Percentiles rank a stretch among this genome's conserved stretches.
Evolutionary conservation across 2,797 vertebrate genomes (phyloP).

Genomic region (Ataeniobius toweri): DNA sequence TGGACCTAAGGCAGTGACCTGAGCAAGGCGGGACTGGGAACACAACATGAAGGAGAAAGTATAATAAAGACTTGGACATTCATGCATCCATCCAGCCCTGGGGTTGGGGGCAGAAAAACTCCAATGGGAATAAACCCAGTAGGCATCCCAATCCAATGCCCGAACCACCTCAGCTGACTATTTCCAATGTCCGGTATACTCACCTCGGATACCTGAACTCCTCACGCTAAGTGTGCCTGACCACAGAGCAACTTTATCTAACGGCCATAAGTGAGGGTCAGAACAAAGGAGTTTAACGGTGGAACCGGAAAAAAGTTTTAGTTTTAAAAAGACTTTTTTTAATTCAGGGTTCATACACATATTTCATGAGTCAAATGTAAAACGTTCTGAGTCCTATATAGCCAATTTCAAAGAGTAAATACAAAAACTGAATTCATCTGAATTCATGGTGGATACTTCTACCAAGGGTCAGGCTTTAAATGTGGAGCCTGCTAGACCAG

Average conservation of each 20-base stretch:
- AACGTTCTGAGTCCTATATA: neutral
- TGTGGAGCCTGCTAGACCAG: neutral
- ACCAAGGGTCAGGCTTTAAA: neutral
- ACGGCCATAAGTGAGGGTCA: too few species aligned
- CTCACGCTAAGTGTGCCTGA: neutral
- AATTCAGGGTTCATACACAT: neutral
- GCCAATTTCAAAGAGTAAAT: neutral
- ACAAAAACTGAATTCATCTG: neutral
- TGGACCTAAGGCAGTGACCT: constrained; percentile 73
- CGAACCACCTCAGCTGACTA: neutral
- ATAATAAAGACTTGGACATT: neutral
- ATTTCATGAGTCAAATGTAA: neutral
- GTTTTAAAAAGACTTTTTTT: neutral
- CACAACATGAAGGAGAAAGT: constrained; percentile 13
- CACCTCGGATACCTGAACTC: neutral
- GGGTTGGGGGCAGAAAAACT: neutral
- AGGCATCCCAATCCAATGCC: neutral
- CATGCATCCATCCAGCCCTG: neutral
- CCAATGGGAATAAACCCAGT: neutral
- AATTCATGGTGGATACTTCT: neutral
- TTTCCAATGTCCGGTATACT: neutral
- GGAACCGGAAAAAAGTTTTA: neutral
- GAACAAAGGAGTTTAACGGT: too few species aligned
- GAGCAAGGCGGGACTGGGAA: constrained; percentile 76
- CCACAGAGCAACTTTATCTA: too few species aligned